Evolutionary conservation across 1,140 invertebrate species (phyloP), one percentile per base, ranked within the genome.

Genomic region (Lordiphosa mommai): DNA sequence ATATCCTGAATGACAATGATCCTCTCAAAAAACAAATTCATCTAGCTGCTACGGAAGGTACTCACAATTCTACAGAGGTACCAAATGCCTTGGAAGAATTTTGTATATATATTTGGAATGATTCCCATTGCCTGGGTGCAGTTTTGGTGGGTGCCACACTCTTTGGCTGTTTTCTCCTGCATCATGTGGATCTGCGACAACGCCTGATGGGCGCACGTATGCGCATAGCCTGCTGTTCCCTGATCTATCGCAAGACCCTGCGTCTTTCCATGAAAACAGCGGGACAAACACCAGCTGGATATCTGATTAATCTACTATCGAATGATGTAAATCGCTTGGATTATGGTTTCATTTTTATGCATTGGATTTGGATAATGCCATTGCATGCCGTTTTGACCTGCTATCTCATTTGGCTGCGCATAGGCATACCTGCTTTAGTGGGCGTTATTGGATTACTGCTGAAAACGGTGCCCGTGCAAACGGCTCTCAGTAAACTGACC

Each of bases 231-330:
- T 91, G 91, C 17, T 92, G 91, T 56, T 92, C 91, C 0, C 76
- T 92, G 16, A 91, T 92, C 36, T 92, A 92, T 56, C 90, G 92
- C 74, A 92, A 92, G 92, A 89, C 93, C 0, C 86, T 93, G 7
- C 90, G 90, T 1, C 88, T 94, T 17, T 93, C 91, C 52, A 92
- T 92, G 89, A 89, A 90, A 40, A 92, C 95, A 0, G 74, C 95
- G 9, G 92, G 92, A 0, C 90, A 93, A 68, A 93, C 94, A 1
- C 94, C 94, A 1, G 92, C 93, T 1, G 95, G 95, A 0, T 95
- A 96, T 89, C 90, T 97, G 27, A 93, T 96, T 2, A 97, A 97
- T 89, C 88, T 97, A 8, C 89, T 97, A 48, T 95, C 95, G 1
- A 97, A 96, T 72, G 96, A 97, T 80, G 90, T 94, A 0, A 91